These are phyloP conservation scores for Sinocyclocheilus anophthalmus DNA, from an alignment of 2,113 vertebrate species.

Conservation along the genomic window DNA sequence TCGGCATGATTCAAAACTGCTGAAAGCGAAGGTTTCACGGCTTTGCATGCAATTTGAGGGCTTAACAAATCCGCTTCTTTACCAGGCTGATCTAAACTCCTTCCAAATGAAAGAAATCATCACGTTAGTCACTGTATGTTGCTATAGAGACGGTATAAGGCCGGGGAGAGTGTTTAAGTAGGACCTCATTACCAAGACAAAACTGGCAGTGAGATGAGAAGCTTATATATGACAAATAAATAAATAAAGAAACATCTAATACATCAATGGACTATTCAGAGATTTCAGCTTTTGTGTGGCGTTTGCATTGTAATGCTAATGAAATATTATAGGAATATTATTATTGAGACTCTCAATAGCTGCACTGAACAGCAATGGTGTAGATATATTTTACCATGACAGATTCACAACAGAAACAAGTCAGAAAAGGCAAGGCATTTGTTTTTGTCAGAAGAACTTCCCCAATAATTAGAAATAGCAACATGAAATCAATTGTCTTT, in stretches of 20 bases:
- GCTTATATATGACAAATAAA: constrained; percentile 26
- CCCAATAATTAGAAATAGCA: constrained; percentile 6
- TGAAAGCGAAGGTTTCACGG: constrained; percentile 58
- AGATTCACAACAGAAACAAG: constrained; percentile 1
- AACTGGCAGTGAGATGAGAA: constrained; percentile 4
- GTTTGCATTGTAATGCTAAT: constrained; percentile 27
- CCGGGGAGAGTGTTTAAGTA: constrained; percentile 56
- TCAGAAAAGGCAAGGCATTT: neutral
- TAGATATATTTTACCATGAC: neutral
- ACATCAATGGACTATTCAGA: constrained; percentile 38
- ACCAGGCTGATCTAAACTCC: constrained; percentile 69
- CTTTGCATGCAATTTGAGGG: constrained; percentile 64
- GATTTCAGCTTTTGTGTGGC: constrained; percentile 2
- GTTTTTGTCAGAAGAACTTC: neutral
- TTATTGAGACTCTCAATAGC: constrained; percentile 5
- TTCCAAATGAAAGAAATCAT: constrained; percentile 66
- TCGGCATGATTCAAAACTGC: constrained; percentile 55
- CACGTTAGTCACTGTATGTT: constrained; percentile 54
- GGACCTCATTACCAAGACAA: constrained; percentile 52
- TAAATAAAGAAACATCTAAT: constrained; percentile 41
- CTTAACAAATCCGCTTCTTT: constrained; percentile 70
- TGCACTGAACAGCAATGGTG: neutral
- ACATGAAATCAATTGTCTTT: constrained; percentile 13
- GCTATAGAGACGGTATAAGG: constrained; percentile 68
- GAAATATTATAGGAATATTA: constrained; percentile 10